Percentiles rank a stretch among this genome's conserved stretches.
Conservation (phyloP, 2,113 vertebrate species). For the Rhinolophus sinicus region DNA sequence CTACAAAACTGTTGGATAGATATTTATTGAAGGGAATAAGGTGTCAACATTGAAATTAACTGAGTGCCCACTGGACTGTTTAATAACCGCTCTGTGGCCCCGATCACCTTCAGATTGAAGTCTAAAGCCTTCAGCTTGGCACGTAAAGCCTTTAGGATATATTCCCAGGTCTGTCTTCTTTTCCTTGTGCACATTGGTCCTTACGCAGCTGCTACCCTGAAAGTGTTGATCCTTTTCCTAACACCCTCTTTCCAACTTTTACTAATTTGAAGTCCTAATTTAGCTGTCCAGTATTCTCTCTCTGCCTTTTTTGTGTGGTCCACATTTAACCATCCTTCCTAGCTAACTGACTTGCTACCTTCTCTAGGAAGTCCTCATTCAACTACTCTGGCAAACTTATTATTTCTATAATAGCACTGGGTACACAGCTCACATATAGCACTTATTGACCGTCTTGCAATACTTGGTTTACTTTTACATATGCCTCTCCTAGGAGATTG, state of each 20-base stretch:
- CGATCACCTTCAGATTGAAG: neutral
- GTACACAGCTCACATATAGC: neutral
- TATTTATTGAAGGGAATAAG: neutral
- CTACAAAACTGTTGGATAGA: neutral
- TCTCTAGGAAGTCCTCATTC: neutral
- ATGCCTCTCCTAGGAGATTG: too few species aligned
- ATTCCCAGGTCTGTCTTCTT: neutral
- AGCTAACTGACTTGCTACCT: neutral
- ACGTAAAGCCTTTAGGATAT: neutral
- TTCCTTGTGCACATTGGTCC: accelerated
- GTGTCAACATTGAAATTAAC: neutral
- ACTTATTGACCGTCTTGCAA: neutral
- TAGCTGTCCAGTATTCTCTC: neutral
- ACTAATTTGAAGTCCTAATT: constrained; percentile 1
- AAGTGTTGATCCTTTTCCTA: neutral
- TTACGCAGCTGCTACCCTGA: neutral
- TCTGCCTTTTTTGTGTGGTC: neutral
- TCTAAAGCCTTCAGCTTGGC: neutral
- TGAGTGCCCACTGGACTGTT: neutral
- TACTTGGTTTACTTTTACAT: neutral
- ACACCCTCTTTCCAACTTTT: neutral
- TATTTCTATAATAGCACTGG: neutral
- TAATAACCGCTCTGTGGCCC: neutral
- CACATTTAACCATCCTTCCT: neutral
- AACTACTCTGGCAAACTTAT: neutral